Percentiles rank a stretch among this genome's conserved stretches.
These are phyloP conservation scores for Mus spretus DNA, from an alignment of 2,797 vertebrate genomes.

Conservation along the genomic window DNA sequence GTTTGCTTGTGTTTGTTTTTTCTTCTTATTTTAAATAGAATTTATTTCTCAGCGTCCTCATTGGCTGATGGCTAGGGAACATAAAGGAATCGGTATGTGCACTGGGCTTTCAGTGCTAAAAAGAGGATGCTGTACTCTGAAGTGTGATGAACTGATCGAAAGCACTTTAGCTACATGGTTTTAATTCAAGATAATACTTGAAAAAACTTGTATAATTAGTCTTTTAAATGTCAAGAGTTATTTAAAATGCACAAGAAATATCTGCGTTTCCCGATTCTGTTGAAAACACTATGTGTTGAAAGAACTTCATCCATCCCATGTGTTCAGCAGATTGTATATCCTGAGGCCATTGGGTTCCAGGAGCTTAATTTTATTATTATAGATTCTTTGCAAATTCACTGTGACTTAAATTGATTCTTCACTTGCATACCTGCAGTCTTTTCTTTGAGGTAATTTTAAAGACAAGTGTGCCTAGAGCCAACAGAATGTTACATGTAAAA, in stretches of 20 bases:
- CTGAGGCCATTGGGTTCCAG: slow-evolving; percentile 40
- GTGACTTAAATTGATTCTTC: slow-evolving; percentile 25
- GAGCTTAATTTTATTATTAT: slow-evolving; percentile 75
- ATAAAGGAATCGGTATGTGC: not conserved
- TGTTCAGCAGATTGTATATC: slow-evolving; percentile 39
- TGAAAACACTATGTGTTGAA: slow-evolving; percentile 36
- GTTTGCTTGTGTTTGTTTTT: no score
- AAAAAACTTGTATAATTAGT: slow-evolving; percentile 47
- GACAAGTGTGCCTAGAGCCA: not conserved
- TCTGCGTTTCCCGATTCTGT: not conserved
- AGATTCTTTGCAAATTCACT: slow-evolving; percentile 50
- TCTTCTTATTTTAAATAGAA: not conserved
- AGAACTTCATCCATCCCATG: not conserved
- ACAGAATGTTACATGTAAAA: not conserved
- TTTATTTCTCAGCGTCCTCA: not conserved
- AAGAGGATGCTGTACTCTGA: not conserved
- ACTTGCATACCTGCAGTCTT: not conserved
- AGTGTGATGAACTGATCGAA: not conserved
- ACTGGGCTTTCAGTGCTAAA: not conserved
- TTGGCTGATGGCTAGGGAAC: not conserved
- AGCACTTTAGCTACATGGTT: not conserved
- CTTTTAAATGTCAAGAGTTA: slow-evolving; percentile 59
- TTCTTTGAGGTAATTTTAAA: slow-evolving; percentile 34
- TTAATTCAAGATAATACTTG: not conserved
- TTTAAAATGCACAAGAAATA: slow-evolving; percentile 37